A percentile compares a stretch with the other conserved stretches of the same genome.
phyloP scores from a whole-genome alignment of 1,140 invertebrate species.

The Heliconius hewitsoni region DNA sequence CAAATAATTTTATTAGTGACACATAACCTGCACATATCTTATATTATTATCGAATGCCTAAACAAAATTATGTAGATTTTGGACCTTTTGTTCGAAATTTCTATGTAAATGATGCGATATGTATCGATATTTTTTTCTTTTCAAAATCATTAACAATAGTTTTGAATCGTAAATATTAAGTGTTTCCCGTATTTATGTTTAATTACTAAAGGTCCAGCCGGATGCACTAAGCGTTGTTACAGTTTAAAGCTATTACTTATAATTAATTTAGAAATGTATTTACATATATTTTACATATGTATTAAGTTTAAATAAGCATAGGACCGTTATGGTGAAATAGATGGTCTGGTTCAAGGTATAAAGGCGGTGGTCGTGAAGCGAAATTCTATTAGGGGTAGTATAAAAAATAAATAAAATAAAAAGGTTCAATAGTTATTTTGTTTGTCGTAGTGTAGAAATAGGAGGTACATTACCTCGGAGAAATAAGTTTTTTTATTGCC shows the following conservation, averaged over 20 bases:
- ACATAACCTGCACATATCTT: background rate
- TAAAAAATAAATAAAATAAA: no score
- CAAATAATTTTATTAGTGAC: background rate
- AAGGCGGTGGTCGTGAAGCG: no score
- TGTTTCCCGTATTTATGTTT: slow-evolving; percentile 12
- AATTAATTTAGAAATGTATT: background rate
- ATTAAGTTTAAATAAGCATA: no score
- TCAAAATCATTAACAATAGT: slow-evolving; percentile 8
- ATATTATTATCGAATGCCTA: slow-evolving; percentile 3
- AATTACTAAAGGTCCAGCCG: background rate
- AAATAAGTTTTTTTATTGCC: no score
- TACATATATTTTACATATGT: no score
- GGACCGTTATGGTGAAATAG: no score
- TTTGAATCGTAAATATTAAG: slow-evolving; percentile 1
- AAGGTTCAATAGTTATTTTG: no score
- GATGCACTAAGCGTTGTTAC: background rate
- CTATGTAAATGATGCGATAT: slow-evolving; percentile 1
- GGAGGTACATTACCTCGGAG: no score
- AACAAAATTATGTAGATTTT: slow-evolving; percentile 12
- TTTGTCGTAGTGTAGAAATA: no score
- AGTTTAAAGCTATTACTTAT: background rate
- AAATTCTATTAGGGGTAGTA: no score
- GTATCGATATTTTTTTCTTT: background rate
- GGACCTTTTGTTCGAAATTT: background rate
- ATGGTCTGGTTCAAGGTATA: no score